Evolutionary conservation across 2,888 invertebrate species (phyloP).

Genomic region (Mellilla xanthometata): DNA sequence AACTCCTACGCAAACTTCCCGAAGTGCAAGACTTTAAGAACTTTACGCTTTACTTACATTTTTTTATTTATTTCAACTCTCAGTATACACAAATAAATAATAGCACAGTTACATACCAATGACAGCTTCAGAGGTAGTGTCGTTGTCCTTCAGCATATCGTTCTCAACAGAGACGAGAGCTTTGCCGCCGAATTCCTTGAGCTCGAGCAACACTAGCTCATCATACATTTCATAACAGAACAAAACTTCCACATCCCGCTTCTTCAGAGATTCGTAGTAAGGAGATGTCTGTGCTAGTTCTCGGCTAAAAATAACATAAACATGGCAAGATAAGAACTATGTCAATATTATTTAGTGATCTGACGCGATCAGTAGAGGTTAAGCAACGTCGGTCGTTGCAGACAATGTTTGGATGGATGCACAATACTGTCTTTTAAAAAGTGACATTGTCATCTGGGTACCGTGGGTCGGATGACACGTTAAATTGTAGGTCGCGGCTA

Average conservation of each 20-base stretch:
- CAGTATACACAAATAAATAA: background rate
- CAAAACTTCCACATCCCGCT: conserved; percentile 93
- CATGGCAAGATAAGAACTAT: too few species aligned
- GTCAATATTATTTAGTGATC: background rate
- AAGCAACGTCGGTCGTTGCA: too few species aligned
- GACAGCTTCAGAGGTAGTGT: conserved; percentile 80
- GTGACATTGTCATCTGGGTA: too few species aligned
- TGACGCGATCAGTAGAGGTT: too few species aligned
- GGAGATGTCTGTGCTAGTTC: conserved; percentile 96
- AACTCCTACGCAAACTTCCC: too few species aligned
- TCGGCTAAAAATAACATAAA: conserved; percentile 91
- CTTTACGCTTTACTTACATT: background rate
- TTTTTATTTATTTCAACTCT: background rate
- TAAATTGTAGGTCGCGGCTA: too few species aligned
- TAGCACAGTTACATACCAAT: conserved; percentile 73
- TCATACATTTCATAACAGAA: conserved; percentile 99
- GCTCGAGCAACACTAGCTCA: conserved; percentile 95
- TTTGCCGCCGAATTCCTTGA: conserved; percentile 90
- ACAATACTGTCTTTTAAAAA: too few species aligned
- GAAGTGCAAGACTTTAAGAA: too few species aligned
- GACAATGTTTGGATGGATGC: too few species aligned
- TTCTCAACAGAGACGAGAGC: conserved; percentile 95
- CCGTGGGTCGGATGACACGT: too few species aligned
- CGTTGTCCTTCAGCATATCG: conserved; percentile 91
- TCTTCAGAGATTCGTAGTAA: conserved; percentile 95